A percentile compares a stretch with the other conserved stretches of the same genome.
These are phyloP conservation scores for Gobiocypris rarus DNA, from an alignment of 2,113 vertebrate species.

Conservation along the genomic window DNA sequence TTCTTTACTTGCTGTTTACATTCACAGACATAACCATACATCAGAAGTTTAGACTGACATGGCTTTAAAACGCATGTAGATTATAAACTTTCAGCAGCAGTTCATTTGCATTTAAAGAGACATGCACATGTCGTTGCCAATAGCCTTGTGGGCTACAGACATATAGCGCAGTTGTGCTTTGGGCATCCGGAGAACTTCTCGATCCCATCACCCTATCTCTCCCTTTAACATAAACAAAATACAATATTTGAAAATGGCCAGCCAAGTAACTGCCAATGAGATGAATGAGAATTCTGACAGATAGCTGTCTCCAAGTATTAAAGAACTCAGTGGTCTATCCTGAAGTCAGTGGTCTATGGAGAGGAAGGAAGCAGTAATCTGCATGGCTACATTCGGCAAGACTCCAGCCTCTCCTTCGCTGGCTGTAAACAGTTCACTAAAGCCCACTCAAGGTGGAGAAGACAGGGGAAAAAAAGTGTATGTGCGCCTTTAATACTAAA, in stretches of 20 bases:
- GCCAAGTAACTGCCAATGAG: background rate
- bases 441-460: constrained; percentile 44
- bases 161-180: too few species aligned
- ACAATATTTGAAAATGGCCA: background rate
- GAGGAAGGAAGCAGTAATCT: background rate
- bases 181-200: too few species aligned
- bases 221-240: background rate
- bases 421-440: constrained; percentile 70
- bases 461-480: constrained; percentile 9
- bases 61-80: too few species aligned
- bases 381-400: background rate
- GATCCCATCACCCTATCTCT: too few species aligned
- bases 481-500: constrained; percentile 68
- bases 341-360: background rate
- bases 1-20: too few species aligned
- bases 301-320: background rate
- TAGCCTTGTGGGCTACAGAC: too few species aligned
- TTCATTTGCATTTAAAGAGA: too few species aligned
- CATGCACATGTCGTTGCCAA: too few species aligned
- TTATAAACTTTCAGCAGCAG: too few species aligned
- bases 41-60: too few species aligned
- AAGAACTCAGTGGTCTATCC: background rate
- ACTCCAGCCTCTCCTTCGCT: constrained; percentile 4
- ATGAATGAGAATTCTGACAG: background rate
- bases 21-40: too few species aligned